Evolutionary conservation across 2,888 invertebrate species (phyloP), one percentile per base, ranked within the genome.

Genomic region (Lochmaea crataegi): DNA sequence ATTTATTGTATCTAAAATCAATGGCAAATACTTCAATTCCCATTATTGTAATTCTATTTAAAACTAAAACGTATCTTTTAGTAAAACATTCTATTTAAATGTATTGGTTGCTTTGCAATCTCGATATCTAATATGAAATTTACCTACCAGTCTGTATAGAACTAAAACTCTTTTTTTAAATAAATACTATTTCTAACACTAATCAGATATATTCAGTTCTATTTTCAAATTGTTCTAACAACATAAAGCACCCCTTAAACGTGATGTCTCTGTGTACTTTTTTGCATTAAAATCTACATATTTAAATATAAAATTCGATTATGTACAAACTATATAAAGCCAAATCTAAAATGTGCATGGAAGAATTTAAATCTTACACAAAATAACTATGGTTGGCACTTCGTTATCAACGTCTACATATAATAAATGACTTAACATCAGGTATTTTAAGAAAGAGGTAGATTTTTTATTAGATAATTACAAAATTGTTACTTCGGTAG

Each of bases 171-270:
- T 38, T 38, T 38, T 38, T 38, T 53, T 14, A 45, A 63, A 42
- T 58, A 67, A 56, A 56, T 58, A 57, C 45, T 67, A 48, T 45
- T 48, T 45, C 22, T 64, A 45, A 45, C 45, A 58, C 57, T 67
- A 58, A 41, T 65, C 53, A 56, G 14, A 45, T 64, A 22, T 67
- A 42, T 57, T 67, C 57, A 67, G 57, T 67, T 26, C 67, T 57
- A 57, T 58, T 18, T 16, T 58, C 32, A 14, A 58, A 38, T 16
- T 32, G 7, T 58, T 58, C 58, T 32, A 58, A 58, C 56, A 57
- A 26, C 32, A 58, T 32, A 58, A 58, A 58, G 7, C 58, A 58
- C 26, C 58, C 58, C 32, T 58, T 58, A 58, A 14, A 58, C 58
- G 18, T 53, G 53, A 53, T 48, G 48, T 48, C 48, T 42, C 42